These are phyloP conservation scores for Mayetiola destructor DNA, from an alignment of 2,888 invertebrate species.

Conservation along the genomic window DNA sequence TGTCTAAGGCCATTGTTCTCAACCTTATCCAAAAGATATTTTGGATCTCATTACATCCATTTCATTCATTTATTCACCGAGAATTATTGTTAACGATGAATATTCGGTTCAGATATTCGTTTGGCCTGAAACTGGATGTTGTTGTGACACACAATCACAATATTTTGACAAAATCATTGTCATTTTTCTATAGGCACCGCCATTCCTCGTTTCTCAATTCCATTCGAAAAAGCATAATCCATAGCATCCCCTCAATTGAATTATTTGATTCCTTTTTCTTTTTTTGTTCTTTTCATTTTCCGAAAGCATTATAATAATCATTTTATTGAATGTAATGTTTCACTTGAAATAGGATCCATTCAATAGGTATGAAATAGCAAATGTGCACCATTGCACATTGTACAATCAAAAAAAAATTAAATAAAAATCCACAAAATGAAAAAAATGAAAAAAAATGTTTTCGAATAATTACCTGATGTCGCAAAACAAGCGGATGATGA, in stretches of 20 bases:
- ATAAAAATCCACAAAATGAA: neutral
- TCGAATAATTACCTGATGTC: slow-evolving; percentile 29
- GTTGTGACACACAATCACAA: slow-evolving; percentile 7
- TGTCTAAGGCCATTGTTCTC: neutral
- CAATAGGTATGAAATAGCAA: too few relatives aligned
- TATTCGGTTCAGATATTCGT: neutral
- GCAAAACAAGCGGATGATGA: slow-evolving; percentile 38
- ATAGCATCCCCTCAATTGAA: too few relatives aligned
- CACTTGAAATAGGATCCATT: too few relatives aligned
- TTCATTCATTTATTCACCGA: slow-evolving; percentile 7
- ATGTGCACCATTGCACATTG: too few relatives aligned
- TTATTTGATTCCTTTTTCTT: neutral
- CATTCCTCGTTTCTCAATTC: neutral
- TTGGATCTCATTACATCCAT: neutral
- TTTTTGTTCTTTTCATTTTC: neutral
- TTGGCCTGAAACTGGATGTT: neutral
- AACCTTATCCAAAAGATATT: too few relatives aligned
- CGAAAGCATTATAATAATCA: neutral
- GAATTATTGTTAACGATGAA: too few relatives aligned
- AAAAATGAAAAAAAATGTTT: neutral
- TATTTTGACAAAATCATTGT: slow-evolving; percentile 6
- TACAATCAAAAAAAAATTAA: too few relatives aligned
- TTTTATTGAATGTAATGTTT: neutral
- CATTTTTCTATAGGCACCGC: neutral
- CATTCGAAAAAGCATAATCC: too few relatives aligned